Evolutionary conservation across 1,140 invertebrate species (phyloP).

Genomic region (Linepithema humile): DNA sequence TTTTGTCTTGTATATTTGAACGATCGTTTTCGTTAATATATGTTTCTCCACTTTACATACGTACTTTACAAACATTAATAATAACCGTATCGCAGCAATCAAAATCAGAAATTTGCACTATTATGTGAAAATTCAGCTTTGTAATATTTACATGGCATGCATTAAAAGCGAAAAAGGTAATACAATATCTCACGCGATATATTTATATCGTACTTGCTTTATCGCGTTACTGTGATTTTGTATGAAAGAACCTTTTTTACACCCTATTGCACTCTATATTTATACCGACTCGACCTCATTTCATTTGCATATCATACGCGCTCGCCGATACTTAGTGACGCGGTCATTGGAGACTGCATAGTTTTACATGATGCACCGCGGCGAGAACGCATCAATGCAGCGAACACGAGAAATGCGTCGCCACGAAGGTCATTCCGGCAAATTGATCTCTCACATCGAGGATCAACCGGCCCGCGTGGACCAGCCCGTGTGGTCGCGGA

Average conservation of each 20-base stretch:
- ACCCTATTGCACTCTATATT: background rate
- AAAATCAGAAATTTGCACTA: background rate
- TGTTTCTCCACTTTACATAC: no score
- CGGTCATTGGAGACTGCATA: background rate
- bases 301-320: slow-evolving; percentile 24
- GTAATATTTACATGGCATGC: slow-evolving; percentile 10
- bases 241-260: background rate
- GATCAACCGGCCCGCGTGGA: background rate
- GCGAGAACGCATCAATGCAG: slow-evolving; percentile 17
- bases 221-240: background rate
- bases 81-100: slow-evolving; percentile 3
- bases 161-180: slow-evolving; percentile 6
- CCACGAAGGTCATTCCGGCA: slow-evolving; percentile 15
- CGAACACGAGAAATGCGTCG: background rate
- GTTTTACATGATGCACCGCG: slow-evolving; percentile 27
- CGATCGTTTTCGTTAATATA: no score
- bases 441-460: slow-evolving; percentile 50
- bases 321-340: background rate
- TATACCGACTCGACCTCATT: background rate
- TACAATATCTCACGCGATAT: background rate
- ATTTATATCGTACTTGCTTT: slow-evolving; percentile 1
- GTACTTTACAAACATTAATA: slow-evolving; percentile 10
- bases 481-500: background rate
- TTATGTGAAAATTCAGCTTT: background rate
- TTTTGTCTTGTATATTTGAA: no score